Percentiles rank a stretch among this genome's conserved stretches.
These are phyloP conservation scores for Ornithoptera priamus DNA, from an alignment of 2,888 invertebrate species.

Conservation along the genomic window DNA sequence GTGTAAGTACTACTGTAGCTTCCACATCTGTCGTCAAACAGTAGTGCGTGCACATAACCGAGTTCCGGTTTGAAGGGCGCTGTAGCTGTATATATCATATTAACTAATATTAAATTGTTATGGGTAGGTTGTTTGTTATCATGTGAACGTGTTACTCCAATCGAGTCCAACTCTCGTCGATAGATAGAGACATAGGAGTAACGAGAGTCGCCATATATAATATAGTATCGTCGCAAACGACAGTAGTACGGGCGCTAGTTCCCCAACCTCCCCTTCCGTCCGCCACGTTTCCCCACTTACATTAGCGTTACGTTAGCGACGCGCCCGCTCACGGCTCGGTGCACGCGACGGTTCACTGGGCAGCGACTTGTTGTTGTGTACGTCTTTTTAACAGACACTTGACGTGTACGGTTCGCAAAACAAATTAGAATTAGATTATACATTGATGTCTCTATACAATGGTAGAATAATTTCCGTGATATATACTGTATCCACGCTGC, in stretches of 20 bases:
- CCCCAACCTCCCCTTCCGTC: too few relatives aligned
- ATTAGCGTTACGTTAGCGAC: neutral
- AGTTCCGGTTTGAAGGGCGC: too few relatives aligned
- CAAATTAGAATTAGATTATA: neutral
- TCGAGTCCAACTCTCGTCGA: neutral
- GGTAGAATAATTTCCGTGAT: too few relatives aligned
- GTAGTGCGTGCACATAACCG: too few relatives aligned
- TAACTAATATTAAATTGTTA: too few relatives aligned
- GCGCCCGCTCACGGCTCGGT: conserved; percentile 6
- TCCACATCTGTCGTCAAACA: too few relatives aligned
- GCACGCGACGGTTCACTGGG: conserved; percentile 20
- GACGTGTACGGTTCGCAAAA: neutral
- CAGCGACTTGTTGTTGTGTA: conserved; percentile 7
- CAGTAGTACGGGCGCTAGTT: neutral
- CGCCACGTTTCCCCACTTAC: neutral
- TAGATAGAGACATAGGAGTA: neutral
- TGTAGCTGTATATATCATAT: too few relatives aligned
- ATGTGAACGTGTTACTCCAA: neutral
- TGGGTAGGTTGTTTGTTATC: too few relatives aligned
- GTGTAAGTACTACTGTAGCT: too few relatives aligned
- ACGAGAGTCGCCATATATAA: too few relatives aligned
- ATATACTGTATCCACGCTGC: too few relatives aligned
- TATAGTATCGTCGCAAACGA: neutral
- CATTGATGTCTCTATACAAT: too few relatives aligned
- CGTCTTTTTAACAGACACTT: conserved; percentile 11